Evolutionary conservation across 2,797 vertebrate species (phyloP), one percentile per base, ranked within the genome.

Genomic region (Gymnothorax reevesii): DNA sequence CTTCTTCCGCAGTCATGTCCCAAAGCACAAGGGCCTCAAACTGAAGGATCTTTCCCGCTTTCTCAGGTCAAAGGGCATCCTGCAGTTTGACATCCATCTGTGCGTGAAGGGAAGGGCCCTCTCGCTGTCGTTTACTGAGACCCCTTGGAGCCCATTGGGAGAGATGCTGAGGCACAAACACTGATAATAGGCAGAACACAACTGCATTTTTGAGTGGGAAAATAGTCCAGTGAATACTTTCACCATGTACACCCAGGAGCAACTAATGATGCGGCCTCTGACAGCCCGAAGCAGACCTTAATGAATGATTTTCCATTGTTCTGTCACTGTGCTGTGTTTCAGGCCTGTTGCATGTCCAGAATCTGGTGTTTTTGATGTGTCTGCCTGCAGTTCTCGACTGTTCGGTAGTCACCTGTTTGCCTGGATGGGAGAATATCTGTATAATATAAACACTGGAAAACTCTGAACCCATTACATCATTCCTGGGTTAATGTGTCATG

Each of bases 371-470:
- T 25, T 8, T 7, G n/a, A 15, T 27, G 69, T 10, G 52, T 77
- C 59, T n/a, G 77, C 77, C 52, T 27, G 52, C 27, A 49, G 20
- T 55, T 80, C 83, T 15, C 52, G 27, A 27, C 60, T 7, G 57
- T 25, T 55, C 73, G 33, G 33, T 42, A 42, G 33, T 42, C 33
- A 42, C 33, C 33, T 42, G 33, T 42, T 42, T 42, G 4, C n/a
- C 83, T 17, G 13, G 42, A 60, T 60, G 20, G 85, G 85, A 82
- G 66, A 86, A 7, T 52, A 49, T 55, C 8, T 22, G 75, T 42
- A 7, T 4, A 42, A 17, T 20, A 52, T 66, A 82, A 86, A 82
- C 85, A 66, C 73, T 82, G 75, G 75, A 62, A 80, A 85, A 10
- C 22, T 49, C 59, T 60, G 22, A 79, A 80, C 57, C 54, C n/a